phyloP scores from a whole-genome alignment of 1,140 invertebrate genomes.

The Drosophila dunni region DNA sequence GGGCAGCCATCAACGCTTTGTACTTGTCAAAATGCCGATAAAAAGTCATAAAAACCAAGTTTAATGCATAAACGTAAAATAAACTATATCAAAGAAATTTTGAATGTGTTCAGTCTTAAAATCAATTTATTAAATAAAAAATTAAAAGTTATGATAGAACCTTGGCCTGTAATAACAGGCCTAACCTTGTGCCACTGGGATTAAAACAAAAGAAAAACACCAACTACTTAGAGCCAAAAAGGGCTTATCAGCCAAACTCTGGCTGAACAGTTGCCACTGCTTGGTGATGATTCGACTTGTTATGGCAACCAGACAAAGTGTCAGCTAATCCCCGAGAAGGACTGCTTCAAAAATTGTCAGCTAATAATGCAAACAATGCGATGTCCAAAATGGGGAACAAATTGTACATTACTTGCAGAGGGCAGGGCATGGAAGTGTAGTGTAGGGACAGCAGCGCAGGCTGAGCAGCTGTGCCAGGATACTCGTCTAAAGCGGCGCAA shows the following conservation, averaged over 20 bases:
- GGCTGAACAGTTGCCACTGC: conserved; percentile 19
- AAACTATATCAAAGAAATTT: background rate
- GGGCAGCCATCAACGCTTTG: conserved; percentile 70
- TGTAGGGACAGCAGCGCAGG: background rate
- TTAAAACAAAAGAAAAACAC: conserved; percentile 62
- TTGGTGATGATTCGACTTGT: conserved; percentile 21
- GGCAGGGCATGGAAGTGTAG: background rate
- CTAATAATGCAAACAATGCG: conserved; percentile 80
- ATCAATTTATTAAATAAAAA: background rate
- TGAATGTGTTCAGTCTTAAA: background rate
- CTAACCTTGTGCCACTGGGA: conserved; percentile 22
- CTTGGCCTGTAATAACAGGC: conserved; percentile 64
- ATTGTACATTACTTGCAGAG: conserved; percentile 68
- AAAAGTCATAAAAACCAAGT: background rate
- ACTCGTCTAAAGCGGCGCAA: conserved; percentile 69
- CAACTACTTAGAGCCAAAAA: conserved; percentile 43
- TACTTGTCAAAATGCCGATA: conserved; percentile 42
- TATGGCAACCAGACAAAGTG: conserved; percentile 64
- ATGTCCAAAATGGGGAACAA: conserved; percentile 53
- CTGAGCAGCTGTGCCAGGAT: conserved; percentile 10
- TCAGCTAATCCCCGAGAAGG: conserved; percentile 56
- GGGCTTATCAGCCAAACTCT: conserved; percentile 49
- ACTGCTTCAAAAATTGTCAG: conserved; percentile 66
- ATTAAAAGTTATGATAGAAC: conserved; percentile 21
- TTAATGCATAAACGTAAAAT: conserved; percentile 6